These are phyloP conservation scores for Microchrysa polita DNA, from an alignment of 2,888 invertebrate genomes.

Conservation along the genomic window DNA sequence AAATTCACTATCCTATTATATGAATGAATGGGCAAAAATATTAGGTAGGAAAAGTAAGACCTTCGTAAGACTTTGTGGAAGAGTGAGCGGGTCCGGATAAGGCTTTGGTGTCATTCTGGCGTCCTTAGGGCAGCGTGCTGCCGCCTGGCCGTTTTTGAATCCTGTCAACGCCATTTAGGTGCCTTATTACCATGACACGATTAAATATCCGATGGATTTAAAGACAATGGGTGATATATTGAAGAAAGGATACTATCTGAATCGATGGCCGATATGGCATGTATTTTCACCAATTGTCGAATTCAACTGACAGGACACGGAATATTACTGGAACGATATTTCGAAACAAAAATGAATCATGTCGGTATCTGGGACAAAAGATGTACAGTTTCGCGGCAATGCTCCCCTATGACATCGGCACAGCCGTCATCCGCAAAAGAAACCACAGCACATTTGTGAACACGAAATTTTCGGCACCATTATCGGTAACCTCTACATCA, in stretches of 20 bases:
- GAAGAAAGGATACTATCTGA: slow-evolving; percentile 79
- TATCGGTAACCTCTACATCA: slow-evolving; percentile 34
- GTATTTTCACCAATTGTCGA: slow-evolving; percentile 96
- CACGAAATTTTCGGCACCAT: background rate
- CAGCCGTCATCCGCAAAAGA: slow-evolving; percentile 17
- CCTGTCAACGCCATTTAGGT: slow-evolving; percentile 93
- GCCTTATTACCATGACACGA: slow-evolving; percentile 96
- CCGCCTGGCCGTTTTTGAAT: slow-evolving; percentile 95
- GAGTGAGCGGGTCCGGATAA: slow-evolving; percentile 77
- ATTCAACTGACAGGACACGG: slow-evolving; percentile 95
- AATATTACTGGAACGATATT: slow-evolving; percentile 95
- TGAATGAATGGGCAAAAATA: no score
- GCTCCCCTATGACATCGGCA: slow-evolving; percentile 12
- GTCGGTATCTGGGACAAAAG: slow-evolving; percentile 87
- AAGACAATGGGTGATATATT: slow-evolving; percentile 64
- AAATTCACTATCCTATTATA: no score
- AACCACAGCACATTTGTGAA: background rate
- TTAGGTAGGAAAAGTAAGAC: no score
- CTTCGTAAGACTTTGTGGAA: no score
- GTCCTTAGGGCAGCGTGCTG: slow-evolving; percentile 78
- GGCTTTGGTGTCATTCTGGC: slow-evolving; percentile 74
- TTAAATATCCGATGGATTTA: slow-evolving; percentile 97
- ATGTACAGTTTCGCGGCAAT: slow-evolving; percentile 55
- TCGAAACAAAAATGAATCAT: slow-evolving; percentile 92
- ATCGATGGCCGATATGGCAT: slow-evolving; percentile 94